phyloP scores from a whole-genome alignment of 1,140 invertebrate genomes.

The Drosophila eugracilis region DNA sequence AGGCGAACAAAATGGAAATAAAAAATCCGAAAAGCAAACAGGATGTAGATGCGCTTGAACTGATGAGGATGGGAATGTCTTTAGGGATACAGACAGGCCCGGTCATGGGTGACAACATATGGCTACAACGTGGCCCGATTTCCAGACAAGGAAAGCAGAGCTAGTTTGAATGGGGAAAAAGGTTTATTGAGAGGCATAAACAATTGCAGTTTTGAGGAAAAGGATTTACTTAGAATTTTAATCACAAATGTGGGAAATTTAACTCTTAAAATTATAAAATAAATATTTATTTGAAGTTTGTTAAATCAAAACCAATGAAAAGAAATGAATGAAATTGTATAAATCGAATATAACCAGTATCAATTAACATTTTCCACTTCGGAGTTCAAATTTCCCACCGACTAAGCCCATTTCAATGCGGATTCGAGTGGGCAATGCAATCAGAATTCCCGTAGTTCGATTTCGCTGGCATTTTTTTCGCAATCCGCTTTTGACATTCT shows the following conservation, averaged over 20 bases:
- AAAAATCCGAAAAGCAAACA: conserved; percentile 69
- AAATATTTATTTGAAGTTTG: neutral
- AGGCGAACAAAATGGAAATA: conserved; percentile 40
- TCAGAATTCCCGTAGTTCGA: conserved; percentile 21
- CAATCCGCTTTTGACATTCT: conserved; percentile 40
- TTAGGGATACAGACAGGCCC: conserved; percentile 16
- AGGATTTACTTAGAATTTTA: conserved; percentile 11
- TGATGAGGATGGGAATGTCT: conserved; percentile 22
- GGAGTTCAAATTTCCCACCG: neutral
- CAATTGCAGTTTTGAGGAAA: conserved; percentile 6
- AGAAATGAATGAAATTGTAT: neutral
- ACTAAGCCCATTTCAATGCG: conserved; percentile 17
- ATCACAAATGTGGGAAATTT: no score
- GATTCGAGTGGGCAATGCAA: conserved; percentile 14
- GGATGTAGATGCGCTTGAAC: conserved; percentile 66
- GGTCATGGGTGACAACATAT: conserved; percentile 67
- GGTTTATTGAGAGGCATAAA: conserved; percentile 34
- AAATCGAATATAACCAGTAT: neutral
- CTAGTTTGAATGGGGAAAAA: conserved; percentile 17
- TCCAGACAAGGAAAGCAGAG: conserved; percentile 24
- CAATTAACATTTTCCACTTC: neutral
- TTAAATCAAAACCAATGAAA: neutral
- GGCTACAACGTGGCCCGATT: conserved; percentile 63
- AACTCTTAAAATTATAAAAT: no score
- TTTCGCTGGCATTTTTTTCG: conserved; percentile 40